Conservation (phyloP, 2,113 vertebrate genomes). For the Gallinago undulata region DNA sequence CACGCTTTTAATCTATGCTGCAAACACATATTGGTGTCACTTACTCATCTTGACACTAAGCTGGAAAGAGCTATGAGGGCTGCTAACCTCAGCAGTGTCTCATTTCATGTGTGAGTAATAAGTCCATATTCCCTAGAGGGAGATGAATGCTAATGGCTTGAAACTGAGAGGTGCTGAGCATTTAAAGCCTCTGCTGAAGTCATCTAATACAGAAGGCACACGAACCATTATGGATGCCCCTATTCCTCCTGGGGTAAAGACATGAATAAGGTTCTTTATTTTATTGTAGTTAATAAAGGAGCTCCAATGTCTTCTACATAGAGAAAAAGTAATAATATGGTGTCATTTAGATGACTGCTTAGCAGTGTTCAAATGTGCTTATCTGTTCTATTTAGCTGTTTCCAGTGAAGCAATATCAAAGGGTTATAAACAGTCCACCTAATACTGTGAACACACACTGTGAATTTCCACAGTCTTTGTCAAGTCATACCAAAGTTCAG, state of each 20-base stretch:
- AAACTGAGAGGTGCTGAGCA: slow-evolving; percentile 29
- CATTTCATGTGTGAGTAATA: slow-evolving; percentile 42
- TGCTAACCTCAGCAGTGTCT: background rate
- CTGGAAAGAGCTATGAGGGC: background rate
- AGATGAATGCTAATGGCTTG: slow-evolving; percentile 25
- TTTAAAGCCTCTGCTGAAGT: slow-evolving; percentile 21
- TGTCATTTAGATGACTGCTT: background rate
- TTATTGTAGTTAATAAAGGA: background rate
- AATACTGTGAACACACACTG: background rate
- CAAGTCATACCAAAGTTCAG: background rate
- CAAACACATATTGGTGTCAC: background rate
- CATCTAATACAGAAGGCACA: background rate
- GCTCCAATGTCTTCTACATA: background rate
- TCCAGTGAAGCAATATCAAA: background rate
- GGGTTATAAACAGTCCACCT: background rate
- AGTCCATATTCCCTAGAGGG: background rate
- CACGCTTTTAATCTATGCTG: background rate
- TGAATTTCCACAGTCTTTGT: background rate
- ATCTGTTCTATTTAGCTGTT: background rate
- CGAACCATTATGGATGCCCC: background rate
- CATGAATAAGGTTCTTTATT: background rate
- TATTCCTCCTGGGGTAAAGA: background rate
- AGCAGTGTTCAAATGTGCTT: background rate
- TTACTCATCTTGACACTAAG: slow-evolving; percentile 9
- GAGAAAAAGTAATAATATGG: background rate